phyloP scores from a whole-genome alignment of 1,140 invertebrate genomes.

The Holotrichia oblita region DNA sequence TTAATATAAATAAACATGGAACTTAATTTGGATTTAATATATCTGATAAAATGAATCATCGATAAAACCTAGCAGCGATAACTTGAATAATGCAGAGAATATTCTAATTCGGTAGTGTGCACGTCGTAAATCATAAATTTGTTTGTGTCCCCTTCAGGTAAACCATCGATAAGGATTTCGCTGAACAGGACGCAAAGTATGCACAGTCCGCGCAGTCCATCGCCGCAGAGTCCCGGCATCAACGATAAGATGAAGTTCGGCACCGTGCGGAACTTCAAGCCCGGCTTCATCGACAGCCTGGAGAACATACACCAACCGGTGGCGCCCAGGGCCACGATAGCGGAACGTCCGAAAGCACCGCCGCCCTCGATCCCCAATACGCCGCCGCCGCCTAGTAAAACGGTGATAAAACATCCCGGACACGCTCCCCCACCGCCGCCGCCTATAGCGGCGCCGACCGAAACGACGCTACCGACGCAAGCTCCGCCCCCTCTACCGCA shows the following conservation, averaged over 20 bases:
- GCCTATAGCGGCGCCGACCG: slow-evolving; percentile 47
- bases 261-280: slow-evolving; percentile 54
- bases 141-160: no score
- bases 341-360: slow-evolving; percentile 52
- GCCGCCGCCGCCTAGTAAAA: slow-evolving; percentile 47
- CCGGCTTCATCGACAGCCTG: slow-evolving; percentile 52
- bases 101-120: no score
- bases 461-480: slow-evolving; percentile 55
- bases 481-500: slow-evolving; percentile 47
- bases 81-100: no score
- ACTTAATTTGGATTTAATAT: no score
- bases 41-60: no score
- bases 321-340: slow-evolving; percentile 43
- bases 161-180: slow-evolving; percentile 61
- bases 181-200: slow-evolving; percentile 65
- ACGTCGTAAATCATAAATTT: no score
- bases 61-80: no score
- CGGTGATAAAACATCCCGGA: slow-evolving; percentile 33
- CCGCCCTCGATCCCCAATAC: slow-evolving; percentile 54
- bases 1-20: no score
- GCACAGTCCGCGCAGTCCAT: slow-evolving; percentile 63
- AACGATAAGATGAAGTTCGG: slow-evolving; percentile 52
- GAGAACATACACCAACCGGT: slow-evolving; percentile 32
- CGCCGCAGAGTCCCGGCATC: slow-evolving; percentile 53
- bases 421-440: slow-evolving; percentile 47